phyloP scores from a whole-genome alignment of 2,888 invertebrate genomes.

The Eilema sororculum region DNA sequence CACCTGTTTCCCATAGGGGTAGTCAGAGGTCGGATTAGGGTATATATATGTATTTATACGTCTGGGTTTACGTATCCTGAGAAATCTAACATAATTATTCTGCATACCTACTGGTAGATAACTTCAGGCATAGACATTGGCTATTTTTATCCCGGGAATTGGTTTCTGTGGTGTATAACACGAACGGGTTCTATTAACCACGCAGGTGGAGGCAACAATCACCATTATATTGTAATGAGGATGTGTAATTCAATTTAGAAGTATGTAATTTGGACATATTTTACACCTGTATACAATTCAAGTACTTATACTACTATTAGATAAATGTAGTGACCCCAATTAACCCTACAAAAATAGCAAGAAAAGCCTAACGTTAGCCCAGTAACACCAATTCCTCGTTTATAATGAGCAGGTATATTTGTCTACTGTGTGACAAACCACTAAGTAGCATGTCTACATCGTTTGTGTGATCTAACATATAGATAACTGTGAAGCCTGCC shows the following conservation, averaged over 20 bases:
- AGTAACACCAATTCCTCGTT: slow-evolving; percentile 15
- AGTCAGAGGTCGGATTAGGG: too few species aligned
- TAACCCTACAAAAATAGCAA: slow-evolving; percentile 9
- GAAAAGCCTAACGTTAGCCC: slow-evolving; percentile 12
- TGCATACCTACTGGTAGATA: neutral
- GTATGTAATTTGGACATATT: neutral
- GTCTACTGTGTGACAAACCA: slow-evolving; percentile 34
- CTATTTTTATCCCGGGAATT: neutral
- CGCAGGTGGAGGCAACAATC: neutral
- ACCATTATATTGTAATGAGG: neutral
- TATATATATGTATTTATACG: too few species aligned
- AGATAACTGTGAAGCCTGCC: slow-evolving; percentile 34
- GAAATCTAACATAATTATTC: neutral
- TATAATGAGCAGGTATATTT: slow-evolving; percentile 17
- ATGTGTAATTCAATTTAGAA: neutral
- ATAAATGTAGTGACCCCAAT: slow-evolving; percentile 13
- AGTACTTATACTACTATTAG: neutral
- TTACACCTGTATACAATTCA: neutral
- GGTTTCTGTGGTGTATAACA: neutral
- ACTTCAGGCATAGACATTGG: too few species aligned
- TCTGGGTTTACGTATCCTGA: neutral
- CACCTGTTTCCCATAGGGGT: too few species aligned
- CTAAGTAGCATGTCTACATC: slow-evolving; percentile 38
- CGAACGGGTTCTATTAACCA: neutral
- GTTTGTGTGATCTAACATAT: slow-evolving; percentile 36